Conservation (phyloP, 1,140 invertebrate genomes). For the Meloidogyne chitwoodi region DNA sequence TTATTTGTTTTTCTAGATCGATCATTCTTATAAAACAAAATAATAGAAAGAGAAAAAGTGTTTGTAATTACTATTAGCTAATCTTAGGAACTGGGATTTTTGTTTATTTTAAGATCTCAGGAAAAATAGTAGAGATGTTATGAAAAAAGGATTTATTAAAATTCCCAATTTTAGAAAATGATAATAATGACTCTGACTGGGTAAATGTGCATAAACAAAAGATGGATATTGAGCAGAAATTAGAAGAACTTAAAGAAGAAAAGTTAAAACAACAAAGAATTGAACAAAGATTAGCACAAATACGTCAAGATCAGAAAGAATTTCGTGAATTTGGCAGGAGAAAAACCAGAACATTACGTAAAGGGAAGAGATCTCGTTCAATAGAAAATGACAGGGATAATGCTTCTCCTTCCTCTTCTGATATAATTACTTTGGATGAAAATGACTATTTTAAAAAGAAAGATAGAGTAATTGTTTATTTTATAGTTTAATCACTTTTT, state of each 20-base stretch:
- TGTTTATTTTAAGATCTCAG: background rate
- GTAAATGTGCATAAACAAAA: constrained; percentile 48
- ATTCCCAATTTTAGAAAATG: constrained; percentile 25
- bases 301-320: background rate
- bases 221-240: constrained; percentile 38
- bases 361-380: background rate
- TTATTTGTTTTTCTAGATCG: background rate
- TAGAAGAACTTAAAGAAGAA: constrained; percentile 20
- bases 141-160: background rate
- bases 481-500: constrained; percentile 1
- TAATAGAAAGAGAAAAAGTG: background rate
- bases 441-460: background rate
- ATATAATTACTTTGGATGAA: background rate
- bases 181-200: constrained; percentile 54
- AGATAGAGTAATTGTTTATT: background rate
- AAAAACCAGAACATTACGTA: background rate
- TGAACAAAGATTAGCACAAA: background rate
- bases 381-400: background rate
- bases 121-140: background rate
- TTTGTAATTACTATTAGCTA: background rate
- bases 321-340: background rate
- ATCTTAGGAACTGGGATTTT: background rate
- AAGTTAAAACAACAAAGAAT: constrained; percentile 2
- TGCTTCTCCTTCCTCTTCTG: background rate
- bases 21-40: background rate